Evolutionary conservation across 2,888 invertebrate species (phyloP).

Genomic region (Neoaliturus tenellus): DNA sequence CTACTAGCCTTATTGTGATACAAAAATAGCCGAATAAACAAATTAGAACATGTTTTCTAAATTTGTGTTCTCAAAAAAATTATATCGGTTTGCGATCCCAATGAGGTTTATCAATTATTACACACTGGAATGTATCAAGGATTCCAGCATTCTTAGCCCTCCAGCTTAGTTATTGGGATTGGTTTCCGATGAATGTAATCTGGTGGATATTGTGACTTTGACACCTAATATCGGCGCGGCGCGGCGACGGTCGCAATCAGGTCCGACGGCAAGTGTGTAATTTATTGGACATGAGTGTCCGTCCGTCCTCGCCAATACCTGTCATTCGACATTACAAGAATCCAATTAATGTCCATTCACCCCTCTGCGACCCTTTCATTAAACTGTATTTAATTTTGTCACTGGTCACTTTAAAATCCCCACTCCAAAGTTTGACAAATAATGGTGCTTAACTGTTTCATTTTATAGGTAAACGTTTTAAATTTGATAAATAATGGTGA

Average conservation of each 20-base stretch:
- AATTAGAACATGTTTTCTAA: no score
- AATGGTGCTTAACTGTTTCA: not conserved
- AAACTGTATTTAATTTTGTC: slow-evolving; percentile 30
- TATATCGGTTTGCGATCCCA: no score
- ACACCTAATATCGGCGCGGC: slow-evolving; percentile 41
- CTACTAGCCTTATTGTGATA: no score
- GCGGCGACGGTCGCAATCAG: slow-evolving; percentile 14
- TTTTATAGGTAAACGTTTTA: not conserved
- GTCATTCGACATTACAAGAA: slow-evolving; percentile 50
- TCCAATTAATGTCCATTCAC: slow-evolving; percentile 41
- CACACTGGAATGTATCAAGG: not conserved
- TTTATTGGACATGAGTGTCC: slow-evolving; percentile 44
- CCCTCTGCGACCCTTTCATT: slow-evolving; percentile 27
- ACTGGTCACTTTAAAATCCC: slow-evolving; percentile 1
- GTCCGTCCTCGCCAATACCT: slow-evolving; percentile 46
- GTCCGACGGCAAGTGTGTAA: slow-evolving; percentile 14
- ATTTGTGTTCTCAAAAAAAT: no score
- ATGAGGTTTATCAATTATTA: no score
- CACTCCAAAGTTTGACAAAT: not conserved
- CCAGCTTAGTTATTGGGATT: slow-evolving; percentile 20
- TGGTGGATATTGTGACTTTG: slow-evolving; percentile 30
- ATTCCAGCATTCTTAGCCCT: not conserved
- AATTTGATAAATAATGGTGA: not conserved
- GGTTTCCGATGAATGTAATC: slow-evolving; percentile 35
- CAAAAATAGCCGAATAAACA: no score